These are phyloP conservation scores for Cygnus buccinator DNA, from an alignment of 2,113 vertebrate species.

Conservation along the genomic window DNA sequence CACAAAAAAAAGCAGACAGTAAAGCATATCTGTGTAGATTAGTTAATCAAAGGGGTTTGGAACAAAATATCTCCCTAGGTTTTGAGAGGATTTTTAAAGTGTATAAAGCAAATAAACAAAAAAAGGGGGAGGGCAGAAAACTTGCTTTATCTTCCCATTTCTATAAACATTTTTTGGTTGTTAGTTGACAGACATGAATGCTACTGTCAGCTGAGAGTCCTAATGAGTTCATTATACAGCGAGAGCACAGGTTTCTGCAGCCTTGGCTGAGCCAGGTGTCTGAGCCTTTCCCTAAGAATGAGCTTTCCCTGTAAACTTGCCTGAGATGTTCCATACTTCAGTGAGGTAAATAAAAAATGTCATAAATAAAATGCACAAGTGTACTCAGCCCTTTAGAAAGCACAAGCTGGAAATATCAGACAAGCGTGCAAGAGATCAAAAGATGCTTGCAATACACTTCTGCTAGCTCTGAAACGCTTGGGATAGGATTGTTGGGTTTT, in stretches of 20 bases:
- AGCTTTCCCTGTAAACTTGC: neutral
- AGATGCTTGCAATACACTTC: neutral
- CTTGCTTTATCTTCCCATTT: neutral
- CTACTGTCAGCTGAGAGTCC: neutral
- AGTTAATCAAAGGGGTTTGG: neutral
- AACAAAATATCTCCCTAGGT: neutral
- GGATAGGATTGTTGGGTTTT: neutral
- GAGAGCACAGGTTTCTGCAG: neutral
- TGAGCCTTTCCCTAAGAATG: neutral
- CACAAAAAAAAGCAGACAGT: neutral
- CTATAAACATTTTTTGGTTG: neutral
- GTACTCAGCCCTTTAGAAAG: neutral
- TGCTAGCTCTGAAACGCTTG: neutral
- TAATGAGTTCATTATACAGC: fast-evolving
- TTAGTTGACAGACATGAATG: neutral
- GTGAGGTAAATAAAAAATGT: neutral
- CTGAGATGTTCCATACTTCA: neutral
- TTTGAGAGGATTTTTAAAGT: neutral
- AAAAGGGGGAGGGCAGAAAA: neutral
- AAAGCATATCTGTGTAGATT: neutral
- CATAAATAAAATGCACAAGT: neutral
- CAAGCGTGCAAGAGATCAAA: fast-evolving
- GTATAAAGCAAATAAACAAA: neutral
- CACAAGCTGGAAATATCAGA: neutral
- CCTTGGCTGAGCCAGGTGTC: neutral